Evolutionary conservation across 2,888 invertebrate species (phyloP), one percentile per base, ranked within the genome.

Genomic region (Tryphoninae sp.): DNA sequence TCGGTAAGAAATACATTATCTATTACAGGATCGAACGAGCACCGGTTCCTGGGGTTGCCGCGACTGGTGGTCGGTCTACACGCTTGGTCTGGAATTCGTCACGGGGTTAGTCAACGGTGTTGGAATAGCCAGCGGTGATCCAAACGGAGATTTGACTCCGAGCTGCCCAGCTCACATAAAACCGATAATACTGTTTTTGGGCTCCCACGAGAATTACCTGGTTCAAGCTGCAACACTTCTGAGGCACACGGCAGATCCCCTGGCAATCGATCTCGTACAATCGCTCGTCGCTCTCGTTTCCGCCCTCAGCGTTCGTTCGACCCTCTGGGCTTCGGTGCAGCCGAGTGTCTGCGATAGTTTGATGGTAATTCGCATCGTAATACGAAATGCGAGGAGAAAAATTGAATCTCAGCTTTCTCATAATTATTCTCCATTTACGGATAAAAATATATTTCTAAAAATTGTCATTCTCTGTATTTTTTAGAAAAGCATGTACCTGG

Each of bases 61-160:
- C 40, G 91, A 91, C 58, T 92, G 92, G 92, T 92, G 91, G 92
- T 89, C 90, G 0, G 82, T 92, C 23, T 92, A 92, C 40, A 89
- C 91, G 0, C 86, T 89, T 0, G 91, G 91, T 1, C 80, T 92
- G 1, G 92, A 92, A 74, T 90, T 92, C 68, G 67, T 92, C 1
- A 89, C 87, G 16, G 90, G 91, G 7, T 79, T 92, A 11, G 86
- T 91, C 2, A 82, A 73, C 19, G 76, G 76, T 3, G 68, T 73
- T 19, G 62, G 62, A 11, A 59, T 49, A n/a, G 88, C 86, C 8
- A 88, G 87, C 16, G 79, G 65, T 33, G 87, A 87, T 64, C 84
- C 84, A 11, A 73, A 77, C 13, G 42, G 67, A 2, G 83, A 83
- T 58, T 64, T 61, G 13, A 61, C 72, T 6, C 77, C 80, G 2